Evolutionary conservation across 2,797 vertebrate species (phyloP).

Genomic region (Trachops cirrhosus): DNA sequence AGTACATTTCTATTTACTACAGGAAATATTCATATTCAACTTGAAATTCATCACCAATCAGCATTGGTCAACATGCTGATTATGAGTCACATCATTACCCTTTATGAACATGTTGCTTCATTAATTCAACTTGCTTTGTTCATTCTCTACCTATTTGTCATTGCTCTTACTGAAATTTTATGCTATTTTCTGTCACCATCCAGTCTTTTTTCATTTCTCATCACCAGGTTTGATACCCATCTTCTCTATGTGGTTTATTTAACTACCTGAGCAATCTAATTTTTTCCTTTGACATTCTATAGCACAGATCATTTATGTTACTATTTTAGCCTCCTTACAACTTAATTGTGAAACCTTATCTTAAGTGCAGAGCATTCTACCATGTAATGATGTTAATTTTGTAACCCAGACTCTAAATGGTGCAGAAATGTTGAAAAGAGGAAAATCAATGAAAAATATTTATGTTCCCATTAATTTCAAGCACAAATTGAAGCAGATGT

Average conservation of each 20-base stretch:
- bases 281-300: neutral
- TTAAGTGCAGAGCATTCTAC: neutral
- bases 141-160: neutral
- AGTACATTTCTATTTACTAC: neutral
- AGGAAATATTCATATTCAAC: neutral
- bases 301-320: neutral
- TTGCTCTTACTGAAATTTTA: neutral
- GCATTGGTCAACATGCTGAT: neutral
- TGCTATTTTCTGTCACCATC: neutral
- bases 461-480: slow-evolving; percentile 41
- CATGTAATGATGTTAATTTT: neutral
- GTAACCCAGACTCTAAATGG: neutral
- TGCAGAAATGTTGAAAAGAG: neutral
- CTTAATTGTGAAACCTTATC: neutral
- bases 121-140: neutral
- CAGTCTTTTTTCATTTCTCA: neutral
- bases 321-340: neutral
- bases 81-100: neutral
- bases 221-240: neutral
- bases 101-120: neutral
- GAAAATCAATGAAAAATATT: neutral
- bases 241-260: neutral
- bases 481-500: slow-evolving; percentile 34
- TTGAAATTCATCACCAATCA: neutral
- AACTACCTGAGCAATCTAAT: neutral